Evolutionary conservation across 2,113 vertebrate genomes (phyloP), one percentile per base, ranked within the genome.

Genomic region (Hippocampus comes): DNA sequence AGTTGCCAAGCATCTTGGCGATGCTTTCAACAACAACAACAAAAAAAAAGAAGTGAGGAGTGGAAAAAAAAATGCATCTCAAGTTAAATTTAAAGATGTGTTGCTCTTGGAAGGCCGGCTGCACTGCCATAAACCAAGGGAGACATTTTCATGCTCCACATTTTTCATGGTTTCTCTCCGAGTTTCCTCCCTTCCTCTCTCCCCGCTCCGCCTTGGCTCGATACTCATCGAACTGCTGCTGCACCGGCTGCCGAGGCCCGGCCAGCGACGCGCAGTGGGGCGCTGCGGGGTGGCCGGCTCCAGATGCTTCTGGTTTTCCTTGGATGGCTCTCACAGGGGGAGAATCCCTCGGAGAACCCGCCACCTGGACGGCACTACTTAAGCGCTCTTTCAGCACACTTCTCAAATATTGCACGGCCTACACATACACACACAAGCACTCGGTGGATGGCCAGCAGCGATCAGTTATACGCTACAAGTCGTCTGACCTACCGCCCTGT

Each of bases 21-120:
- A 85, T 61, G 71, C 86, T 85, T 87, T 86, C 75, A 69, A 53
- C 91, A 5, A 51, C 5, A 21, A 9, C 8, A 34, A 38, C 18
- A 53, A 5, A 6, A 18, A 9, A 21, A 34, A 38, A 20, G 34
- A 61, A 89, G 83, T 84, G 86, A 79, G 87, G 88, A 91, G 89
- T 87, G 88, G 85, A 89, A 83, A 61, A 71, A 82, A 73, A 86
- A 86, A 87, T 73, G 87, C 87, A 90, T 92, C 91, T 92, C 90
- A 91, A 92, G 92, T 93, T 93, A 93, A 92, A 93, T 93, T 93
- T 93, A 93, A 93, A 92, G 92, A 93, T 88, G 89, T 94, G 93
- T 94, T 94, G 92, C 92, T 94, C 87, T 94, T 94, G 93, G 93
- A 94, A 79, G 89, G 81, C 63, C 21, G 68, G 82, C 89, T 75